Percentiles rank a stretch among this genome's conserved stretches.
These are phyloP conservation scores for Tridacna gigas DNA, from an alignment of 2,888 invertebrate species.

Conservation along the genomic window DNA sequence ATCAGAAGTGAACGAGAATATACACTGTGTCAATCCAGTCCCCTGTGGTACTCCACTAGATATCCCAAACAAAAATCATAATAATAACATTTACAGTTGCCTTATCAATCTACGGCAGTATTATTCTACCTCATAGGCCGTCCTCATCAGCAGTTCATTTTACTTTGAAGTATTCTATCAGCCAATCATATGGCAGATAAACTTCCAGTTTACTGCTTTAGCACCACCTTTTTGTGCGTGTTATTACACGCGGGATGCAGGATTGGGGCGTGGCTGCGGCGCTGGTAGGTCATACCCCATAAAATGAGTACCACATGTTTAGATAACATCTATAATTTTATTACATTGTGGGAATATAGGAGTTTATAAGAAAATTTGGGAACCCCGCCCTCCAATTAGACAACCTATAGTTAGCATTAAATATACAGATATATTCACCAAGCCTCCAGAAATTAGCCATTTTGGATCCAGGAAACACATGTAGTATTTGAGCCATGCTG, in stretches of 20 bases:
- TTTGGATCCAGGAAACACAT: too few species aligned
- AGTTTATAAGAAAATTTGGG: slow-evolving; percentile 12
- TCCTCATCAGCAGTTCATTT: slow-evolving; percentile 35
- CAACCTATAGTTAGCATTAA: slow-evolving; percentile 26
- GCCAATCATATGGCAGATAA: slow-evolving; percentile 40
- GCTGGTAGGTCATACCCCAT: slow-evolving; percentile 11
- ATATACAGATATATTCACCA: not conserved
- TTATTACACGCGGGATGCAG: slow-evolving; percentile 8
- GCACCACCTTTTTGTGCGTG: slow-evolving; percentile 10
- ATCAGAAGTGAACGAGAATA: slow-evolving; percentile 28
- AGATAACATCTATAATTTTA: slow-evolving; percentile 22
- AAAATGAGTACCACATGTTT: slow-evolving; percentile 27
- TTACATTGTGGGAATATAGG: slow-evolving; percentile 15
- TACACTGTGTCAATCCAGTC: slow-evolving; percentile 40
- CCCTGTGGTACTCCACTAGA: slow-evolving; percentile 32
- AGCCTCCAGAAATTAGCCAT: too few species aligned
- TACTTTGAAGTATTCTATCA: slow-evolving; percentile 43
- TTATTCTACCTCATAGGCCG: slow-evolving; percentile 30
- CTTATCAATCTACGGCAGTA: slow-evolving; percentile 49
- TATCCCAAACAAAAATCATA: slow-evolving; percentile 53
- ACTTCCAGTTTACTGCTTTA: not conserved
- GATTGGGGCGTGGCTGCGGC: not conserved
- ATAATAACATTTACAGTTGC: slow-evolving; percentile 51
- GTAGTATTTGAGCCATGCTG: too few species aligned
- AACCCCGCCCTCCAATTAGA: slow-evolving; percentile 43